Evolutionary conservation across 2,888 invertebrate species (phyloP).

Genomic region (Hydrotaea diabolus): DNA sequence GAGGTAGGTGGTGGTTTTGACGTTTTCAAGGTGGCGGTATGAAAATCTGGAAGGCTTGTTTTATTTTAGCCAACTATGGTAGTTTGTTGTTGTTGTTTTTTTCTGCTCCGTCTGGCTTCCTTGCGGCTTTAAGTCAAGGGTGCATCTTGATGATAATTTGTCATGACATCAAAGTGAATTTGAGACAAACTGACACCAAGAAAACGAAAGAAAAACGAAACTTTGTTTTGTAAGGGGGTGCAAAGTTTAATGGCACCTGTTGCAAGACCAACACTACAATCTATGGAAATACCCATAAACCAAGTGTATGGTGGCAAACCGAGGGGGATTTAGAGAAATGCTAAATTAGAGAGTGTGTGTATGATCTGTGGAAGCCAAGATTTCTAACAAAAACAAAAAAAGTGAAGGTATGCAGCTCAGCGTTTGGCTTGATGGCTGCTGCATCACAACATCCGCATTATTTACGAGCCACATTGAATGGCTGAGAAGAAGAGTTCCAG

Average conservation of each 20-base stretch:
- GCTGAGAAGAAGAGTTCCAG: not conserved
- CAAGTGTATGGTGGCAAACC: too few species aligned
- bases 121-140: slow-evolving; percentile 71
- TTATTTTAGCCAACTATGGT: slow-evolving; percentile 38
- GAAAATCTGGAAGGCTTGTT: slow-evolving; percentile 33
- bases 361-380: not conserved
- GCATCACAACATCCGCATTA: slow-evolving; percentile 61
- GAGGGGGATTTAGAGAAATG: not conserved
- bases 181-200: too few species aligned
- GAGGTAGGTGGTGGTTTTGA: not conserved
- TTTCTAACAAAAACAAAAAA: slow-evolving; percentile 40
- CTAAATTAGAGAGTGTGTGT: not conserved
- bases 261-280: not conserved
- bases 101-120: slow-evolving; percentile 45
- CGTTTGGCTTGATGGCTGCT: not conserved
- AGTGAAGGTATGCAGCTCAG: slow-evolving; percentile 57
- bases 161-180: slow-evolving; percentile 69
- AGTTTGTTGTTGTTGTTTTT: slow-evolving; percentile 1
- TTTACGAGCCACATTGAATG: not conserved
- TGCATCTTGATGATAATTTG: slow-evolving; percentile 74
- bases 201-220: slow-evolving; percentile 27
- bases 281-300: too few species aligned
- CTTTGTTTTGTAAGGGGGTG: slow-evolving; percentile 24
- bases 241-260: slow-evolving; percentile 63
- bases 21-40: too few species aligned